A percentile compares a stretch with the other conserved stretches of the same genome.
phyloP scores from a whole-genome alignment of 2,888 invertebrate genomes.

The Sisyra terminalis region DNA sequence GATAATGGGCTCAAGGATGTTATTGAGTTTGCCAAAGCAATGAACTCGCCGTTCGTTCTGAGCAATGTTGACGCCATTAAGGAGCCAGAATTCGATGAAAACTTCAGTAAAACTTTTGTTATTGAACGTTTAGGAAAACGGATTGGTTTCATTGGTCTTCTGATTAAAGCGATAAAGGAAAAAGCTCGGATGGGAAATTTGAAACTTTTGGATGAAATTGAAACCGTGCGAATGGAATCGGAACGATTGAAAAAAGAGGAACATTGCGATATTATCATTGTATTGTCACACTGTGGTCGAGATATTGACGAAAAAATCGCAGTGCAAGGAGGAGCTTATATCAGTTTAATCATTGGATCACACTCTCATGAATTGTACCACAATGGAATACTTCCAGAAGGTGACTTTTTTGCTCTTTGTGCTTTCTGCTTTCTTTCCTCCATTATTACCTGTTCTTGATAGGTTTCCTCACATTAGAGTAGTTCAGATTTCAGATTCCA shows the following conservation, averaged over 20 bases:
- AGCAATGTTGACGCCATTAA: constrained; percentile 55
- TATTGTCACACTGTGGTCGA: constrained; percentile 69
- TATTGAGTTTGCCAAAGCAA: constrained; percentile 45
- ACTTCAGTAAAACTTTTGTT: constrained; percentile 45
- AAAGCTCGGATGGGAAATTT: constrained; percentile 47
- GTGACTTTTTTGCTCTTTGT: not conserved
- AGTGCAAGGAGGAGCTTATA: constrained; percentile 37
- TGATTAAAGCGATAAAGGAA: constrained; percentile 28
- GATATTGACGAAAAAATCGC: constrained; percentile 51
- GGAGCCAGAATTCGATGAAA: constrained; percentile 45
- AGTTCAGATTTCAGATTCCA: no score
- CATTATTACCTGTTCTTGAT: no score
- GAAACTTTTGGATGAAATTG: constrained; percentile 51
- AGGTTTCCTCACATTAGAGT: no score
- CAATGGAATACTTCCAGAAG: constrained; percentile 25
- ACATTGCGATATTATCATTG: constrained; percentile 61
- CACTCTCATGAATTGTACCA: constrained; percentile 70
- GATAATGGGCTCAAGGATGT: constrained; percentile 58
- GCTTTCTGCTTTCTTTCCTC: no score
- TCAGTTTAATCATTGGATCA: constrained; percentile 73
- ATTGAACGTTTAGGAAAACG: constrained; percentile 41
- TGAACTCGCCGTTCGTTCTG: constrained; percentile 50
- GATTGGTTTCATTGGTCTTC: constrained; percentile 65
- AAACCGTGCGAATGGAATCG: constrained; percentile 49
- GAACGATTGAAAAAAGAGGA: constrained; percentile 35